phyloP scores from a whole-genome alignment of 2,888 invertebrate genomes.

The Smittia sp. region DNA sequence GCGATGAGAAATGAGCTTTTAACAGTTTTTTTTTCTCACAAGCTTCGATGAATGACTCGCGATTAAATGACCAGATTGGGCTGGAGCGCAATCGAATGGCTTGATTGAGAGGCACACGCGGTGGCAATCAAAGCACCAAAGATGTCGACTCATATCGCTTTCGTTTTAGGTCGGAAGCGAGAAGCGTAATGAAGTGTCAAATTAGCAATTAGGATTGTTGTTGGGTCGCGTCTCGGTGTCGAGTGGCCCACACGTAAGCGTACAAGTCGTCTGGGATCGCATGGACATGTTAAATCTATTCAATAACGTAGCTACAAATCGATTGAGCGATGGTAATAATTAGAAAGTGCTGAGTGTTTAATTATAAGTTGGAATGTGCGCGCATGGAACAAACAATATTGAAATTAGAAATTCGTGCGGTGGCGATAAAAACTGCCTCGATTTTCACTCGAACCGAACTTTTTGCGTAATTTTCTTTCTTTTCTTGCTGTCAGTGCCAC shows the following conservation, averaged over 20 bases:
- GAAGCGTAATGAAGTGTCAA: constrained; percentile 15
- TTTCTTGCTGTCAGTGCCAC: neutral
- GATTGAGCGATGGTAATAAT: constrained; percentile 22
- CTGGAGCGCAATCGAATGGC: too few species aligned
- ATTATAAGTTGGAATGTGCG: constrained; percentile 10
- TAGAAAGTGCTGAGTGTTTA: constrained; percentile 33
- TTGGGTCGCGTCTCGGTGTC: neutral
- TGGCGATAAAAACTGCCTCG: neutral
- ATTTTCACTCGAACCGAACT: constrained; percentile 25
- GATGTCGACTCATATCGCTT: neutral
- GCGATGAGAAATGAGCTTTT: constrained; percentile 1
- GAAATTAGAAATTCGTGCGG: constrained; percentile 28
- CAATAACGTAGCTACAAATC: neutral
- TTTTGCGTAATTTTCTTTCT: constrained; percentile 21
- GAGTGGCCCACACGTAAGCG: constrained; percentile 4
- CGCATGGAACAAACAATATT: constrained; percentile 20
- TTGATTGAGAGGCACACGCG: neutral
- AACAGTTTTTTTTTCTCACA: neutral
- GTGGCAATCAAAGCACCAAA: constrained; percentile 8
- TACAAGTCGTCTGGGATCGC: neutral
- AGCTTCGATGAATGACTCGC: too few species aligned
- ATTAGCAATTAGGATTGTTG: constrained; percentile 13
- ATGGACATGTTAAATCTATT: neutral
- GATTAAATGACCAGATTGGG: too few species aligned
- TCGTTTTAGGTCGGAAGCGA: neutral